Evolutionary conservation across 2,888 invertebrate genomes (phyloP), one percentile per base, ranked within the genome.

Genomic region (Rhamnusium bicolor): DNA sequence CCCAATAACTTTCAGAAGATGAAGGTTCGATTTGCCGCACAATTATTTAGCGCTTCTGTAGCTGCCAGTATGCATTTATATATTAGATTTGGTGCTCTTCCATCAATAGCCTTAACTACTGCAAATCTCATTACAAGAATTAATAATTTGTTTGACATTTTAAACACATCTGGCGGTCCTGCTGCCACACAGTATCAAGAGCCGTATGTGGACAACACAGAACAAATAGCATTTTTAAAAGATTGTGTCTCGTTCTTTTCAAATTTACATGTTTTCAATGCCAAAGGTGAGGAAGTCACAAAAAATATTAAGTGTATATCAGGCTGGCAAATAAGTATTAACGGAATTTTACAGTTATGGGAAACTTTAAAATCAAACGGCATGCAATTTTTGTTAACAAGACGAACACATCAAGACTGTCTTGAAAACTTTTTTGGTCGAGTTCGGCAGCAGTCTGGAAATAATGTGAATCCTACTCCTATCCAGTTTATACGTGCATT

Each of bases 251-350:
- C n/a, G 3, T 16, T 58, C 1, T 58, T 58, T 29, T 1, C 29
- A 2, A 54, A 54, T 21, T 8, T 21, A 12, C 6, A 10, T 1
- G 54, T 54, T 54, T 18, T 54, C 0, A 32, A 32, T 14, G 2
- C 2, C 2, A n/a, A 29, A 14, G 58, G 58, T 4, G 14, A 32
- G 14, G n/a, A 29, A 6, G 3, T 58, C 0, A 71, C 71, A 3
- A 72, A 71, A 32, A 14, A 21, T 65, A 54, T 71, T 18, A 76
- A 75, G 63, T 77, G 58, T 67, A 66, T 71, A 29, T 21, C 40
- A 19, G 71, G 77, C 24, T 72, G 78, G 69, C 19, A 18, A 58
- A 46, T 72, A 21, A 60, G 60, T n/a, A 71, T 74, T 62, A 60
- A 60, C 8, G 47, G 56, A 10, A 47, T 74, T 27, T 5, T 70